These are phyloP conservation scores for Microplitis manilae DNA, from an alignment of 2,888 invertebrate species.

Conservation along the genomic window DNA sequence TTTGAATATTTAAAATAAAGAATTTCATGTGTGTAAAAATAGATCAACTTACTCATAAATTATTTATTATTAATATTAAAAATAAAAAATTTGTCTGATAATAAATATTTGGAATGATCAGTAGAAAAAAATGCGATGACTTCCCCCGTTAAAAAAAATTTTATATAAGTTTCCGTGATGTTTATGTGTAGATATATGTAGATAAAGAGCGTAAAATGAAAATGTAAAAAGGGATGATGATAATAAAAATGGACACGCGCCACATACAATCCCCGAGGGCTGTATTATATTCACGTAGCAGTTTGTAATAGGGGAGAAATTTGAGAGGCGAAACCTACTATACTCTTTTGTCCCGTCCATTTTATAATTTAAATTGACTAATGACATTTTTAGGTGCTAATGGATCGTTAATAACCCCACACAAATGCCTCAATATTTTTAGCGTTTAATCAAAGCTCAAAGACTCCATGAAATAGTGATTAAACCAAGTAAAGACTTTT, in stretches of 20 bases:
- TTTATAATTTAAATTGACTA: conserved; percentile 40
- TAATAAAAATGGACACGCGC: conserved; percentile 35
- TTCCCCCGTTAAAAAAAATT: background rate
- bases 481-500: conserved; percentile 18
- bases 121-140: background rate
- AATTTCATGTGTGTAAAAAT: no score
- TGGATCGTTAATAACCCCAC: conserved; percentile 68
- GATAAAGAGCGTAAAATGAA: background rate
- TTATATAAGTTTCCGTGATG: background rate
- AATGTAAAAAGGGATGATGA: conserved; percentile 15
- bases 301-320: conserved; percentile 38
- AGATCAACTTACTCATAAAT: no score
- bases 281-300: conserved; percentile 44
- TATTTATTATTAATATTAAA: no score
- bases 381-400: conserved; percentile 68
- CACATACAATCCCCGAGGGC: conserved; percentile 36
- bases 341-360: background rate
- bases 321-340: conserved; percentile 28
- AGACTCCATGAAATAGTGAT: background rate
- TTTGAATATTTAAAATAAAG: no score
- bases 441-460: conserved; percentile 2
- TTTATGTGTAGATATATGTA: background rate
- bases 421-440: conserved; percentile 7
- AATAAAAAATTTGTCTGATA: no score
- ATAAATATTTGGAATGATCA: no score